A percentile compares a stretch with the other conserved stretches of the same genome.
Evolutionary conservation across 2,113 vertebrate genomes (phyloP).

Genomic region (Amphiprion percula): DNA sequence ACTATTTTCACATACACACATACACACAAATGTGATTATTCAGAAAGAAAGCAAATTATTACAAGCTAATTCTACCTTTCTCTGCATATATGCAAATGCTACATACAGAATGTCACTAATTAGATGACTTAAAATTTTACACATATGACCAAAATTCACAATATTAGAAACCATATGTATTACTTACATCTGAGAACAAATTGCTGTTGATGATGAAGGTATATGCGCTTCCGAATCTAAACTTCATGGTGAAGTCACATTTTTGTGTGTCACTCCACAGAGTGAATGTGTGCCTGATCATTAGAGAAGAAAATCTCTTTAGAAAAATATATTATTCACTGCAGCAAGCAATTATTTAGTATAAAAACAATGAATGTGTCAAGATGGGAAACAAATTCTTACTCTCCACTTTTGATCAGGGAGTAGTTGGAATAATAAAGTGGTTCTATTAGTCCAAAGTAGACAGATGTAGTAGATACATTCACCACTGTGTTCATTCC

Average conservation of each 20-base stretch:
- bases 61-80: no score
- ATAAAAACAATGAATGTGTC: not conserved
- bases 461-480: constrained; percentile 47
- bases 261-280: constrained; percentile 49
- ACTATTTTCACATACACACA: no score
- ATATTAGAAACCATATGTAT: not conserved
- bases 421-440: constrained; percentile 78
- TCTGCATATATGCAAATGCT: not conserved
- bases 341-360: not conserved
- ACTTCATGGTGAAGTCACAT: constrained; percentile 68
- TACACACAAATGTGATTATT: no score
- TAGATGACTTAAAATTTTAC: not conserved
- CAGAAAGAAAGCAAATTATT: no score
- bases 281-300: constrained; percentile 68
- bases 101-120: not conserved
- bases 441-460: constrained; percentile 45
- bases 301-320: not conserved
- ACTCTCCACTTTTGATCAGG: constrained; percentile 82
- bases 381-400: constrained; percentile 65
- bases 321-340: not conserved
- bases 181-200: constrained; percentile 75
- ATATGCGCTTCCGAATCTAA: constrained; percentile 90
- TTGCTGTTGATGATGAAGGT: constrained; percentile 84
- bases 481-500: constrained; percentile 68
- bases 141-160: no score